Conservation (phyloP, 2,888 invertebrate genomes). For the Acrocyrtus sp. region DNA sequence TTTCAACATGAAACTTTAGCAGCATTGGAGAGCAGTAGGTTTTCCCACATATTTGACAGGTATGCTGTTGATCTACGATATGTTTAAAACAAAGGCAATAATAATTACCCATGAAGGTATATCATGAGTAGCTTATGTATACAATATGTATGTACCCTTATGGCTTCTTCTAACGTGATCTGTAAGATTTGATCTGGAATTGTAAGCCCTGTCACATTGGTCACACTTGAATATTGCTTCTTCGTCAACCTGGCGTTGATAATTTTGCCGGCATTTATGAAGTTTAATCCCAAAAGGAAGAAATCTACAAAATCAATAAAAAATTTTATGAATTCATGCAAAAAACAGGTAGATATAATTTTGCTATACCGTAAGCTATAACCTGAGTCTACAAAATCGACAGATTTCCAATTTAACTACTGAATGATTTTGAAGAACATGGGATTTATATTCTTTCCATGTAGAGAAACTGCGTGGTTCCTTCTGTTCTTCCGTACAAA, state of each 20-base stretch:
- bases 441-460: slow-evolving; percentile 30
- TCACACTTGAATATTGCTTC: slow-evolving; percentile 32
- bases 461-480: slow-evolving; percentile 4
- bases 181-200: slow-evolving; percentile 14
- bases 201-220: slow-evolving; percentile 26
- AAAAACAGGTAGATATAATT: no score
- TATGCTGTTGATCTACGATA: slow-evolving; percentile 21
- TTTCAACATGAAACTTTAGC: slow-evolving; percentile 10
- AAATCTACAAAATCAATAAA: slow-evolving; percentile 18
- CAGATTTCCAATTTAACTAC: slow-evolving; percentile 17
- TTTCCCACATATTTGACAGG: slow-evolving; percentile 16
- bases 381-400: slow-evolving; percentile 1
- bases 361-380: no score
- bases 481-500: slow-evolving; percentile 5
- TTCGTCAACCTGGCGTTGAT: not conserved
- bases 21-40: slow-evolving; percentile 22
- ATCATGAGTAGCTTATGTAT: no score
- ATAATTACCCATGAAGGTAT: not conserved
- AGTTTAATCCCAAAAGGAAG: slow-evolving; percentile 9
- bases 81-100: not conserved
- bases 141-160: slow-evolving; percentile 15
- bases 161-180: slow-evolving; percentile 30
- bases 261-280: not conserved
- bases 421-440: slow-evolving; percentile 12
- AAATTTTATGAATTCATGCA: no score